phyloP scores from a whole-genome alignment of 2,113 vertebrate species.

The Micromys minutus region DNA sequence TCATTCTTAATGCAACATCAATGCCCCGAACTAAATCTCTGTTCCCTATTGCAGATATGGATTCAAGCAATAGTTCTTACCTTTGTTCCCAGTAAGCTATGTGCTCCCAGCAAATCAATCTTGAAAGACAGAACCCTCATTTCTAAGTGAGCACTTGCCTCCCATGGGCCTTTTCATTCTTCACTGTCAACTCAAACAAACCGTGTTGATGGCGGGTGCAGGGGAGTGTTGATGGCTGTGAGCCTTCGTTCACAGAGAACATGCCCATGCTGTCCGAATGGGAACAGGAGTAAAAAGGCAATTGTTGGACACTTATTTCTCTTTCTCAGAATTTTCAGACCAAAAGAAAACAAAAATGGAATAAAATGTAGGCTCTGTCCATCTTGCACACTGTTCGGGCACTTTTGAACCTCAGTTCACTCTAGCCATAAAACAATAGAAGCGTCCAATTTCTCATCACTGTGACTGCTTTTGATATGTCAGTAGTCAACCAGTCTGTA shows the following conservation, averaged over 20 bases:
- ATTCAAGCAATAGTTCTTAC: background rate
- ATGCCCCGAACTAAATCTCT: background rate
- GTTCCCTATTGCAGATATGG: background rate
- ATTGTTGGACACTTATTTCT: conserved; percentile 36
- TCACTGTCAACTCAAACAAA: background rate
- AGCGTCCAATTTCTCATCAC: background rate
- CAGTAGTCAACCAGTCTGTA: background rate
- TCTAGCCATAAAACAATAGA: background rate
- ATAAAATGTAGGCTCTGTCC: background rate
- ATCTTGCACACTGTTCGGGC: background rate
- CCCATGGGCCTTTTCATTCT: conserved; percentile 36
- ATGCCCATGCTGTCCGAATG: background rate
- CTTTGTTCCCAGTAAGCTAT: background rate
- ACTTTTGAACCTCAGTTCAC: fast-evolving
- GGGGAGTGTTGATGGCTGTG: background rate
- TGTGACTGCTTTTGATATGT: conserved; percentile 8
- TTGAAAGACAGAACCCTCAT: conserved; percentile 5
- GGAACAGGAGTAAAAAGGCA: conserved; percentile 45
- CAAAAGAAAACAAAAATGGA: background rate
- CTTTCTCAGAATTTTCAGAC: conserved; percentile 23
- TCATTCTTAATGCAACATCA: background rate
- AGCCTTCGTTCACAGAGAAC: conserved; percentile 56
- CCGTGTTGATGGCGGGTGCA: background rate
- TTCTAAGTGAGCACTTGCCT: conserved; percentile 35
- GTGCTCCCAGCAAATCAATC: conserved; percentile 11